Percentiles rank a stretch among this genome's conserved stretches.
phyloP scores from a whole-genome alignment of 2,888 invertebrate genomes.

The Chrysodeixis includens region DNA sequence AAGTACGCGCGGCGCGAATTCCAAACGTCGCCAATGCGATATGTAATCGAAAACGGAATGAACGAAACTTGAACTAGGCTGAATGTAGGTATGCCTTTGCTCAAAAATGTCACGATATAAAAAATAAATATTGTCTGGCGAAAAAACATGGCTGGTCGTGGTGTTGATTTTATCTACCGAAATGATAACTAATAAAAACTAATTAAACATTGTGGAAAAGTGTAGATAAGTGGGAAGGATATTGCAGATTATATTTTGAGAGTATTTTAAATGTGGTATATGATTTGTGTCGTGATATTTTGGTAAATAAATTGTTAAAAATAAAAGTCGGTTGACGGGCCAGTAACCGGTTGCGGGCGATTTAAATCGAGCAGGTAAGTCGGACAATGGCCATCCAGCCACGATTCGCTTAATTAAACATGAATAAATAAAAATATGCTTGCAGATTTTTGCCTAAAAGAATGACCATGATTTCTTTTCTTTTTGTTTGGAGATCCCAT shows the following conservation, averaged over 20 bases:
- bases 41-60: conserved; percentile 68
- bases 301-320: conserved; percentile 79
- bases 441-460: conserved; percentile 54
- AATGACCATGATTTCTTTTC: conserved; percentile 44
- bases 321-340: conserved; percentile 78
- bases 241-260: conserved; percentile 46
- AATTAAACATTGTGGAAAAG: conserved; percentile 49
- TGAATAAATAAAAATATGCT: conserved; percentile 75
- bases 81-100: conserved; percentile 62
- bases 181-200: conserved; percentile 23
- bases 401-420: conserved; percentile 86
- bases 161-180: conserved; percentile 19
- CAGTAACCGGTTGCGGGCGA: conserved; percentile 78
- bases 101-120: conserved; percentile 26
- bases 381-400: conserved; percentile 83
- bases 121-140: conserved; percentile 22
- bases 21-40: conserved; percentile 66
- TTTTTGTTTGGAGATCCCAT: conserved; percentile 20
- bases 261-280: conserved; percentile 67
- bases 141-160: conserved; percentile 46
- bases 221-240: conserved; percentile 47
- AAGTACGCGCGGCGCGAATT: conserved; percentile 78
- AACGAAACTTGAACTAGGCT: conserved; percentile 58
- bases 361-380: conserved; percentile 85
- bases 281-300: conserved; percentile 74